These are phyloP conservation scores for Stomatorhinus ivindoensis DNA, from an alignment of 2,113 vertebrate species.

Conservation along the genomic window DNA sequence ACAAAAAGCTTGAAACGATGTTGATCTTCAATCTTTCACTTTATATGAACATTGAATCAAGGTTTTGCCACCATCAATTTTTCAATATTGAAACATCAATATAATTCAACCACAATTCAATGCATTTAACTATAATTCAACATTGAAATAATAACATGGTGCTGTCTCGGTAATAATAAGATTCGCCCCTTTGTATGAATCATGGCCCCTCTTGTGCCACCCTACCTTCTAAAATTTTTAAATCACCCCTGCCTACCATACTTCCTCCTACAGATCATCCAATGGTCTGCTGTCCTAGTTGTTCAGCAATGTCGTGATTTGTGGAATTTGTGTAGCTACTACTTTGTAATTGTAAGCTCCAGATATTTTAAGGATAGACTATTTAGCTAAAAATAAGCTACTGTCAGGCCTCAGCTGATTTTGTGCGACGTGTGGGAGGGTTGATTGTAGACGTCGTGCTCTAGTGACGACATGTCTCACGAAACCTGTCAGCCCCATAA, in stretches of 20 bases:
- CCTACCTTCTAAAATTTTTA: not conserved
- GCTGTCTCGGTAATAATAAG: not conserved
- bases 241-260: not conserved
- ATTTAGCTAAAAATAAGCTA: constrained; percentile 27
- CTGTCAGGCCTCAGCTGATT: constrained; percentile 45
- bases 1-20: no score
- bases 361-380: constrained; percentile 13
- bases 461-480: constrained; percentile 30
- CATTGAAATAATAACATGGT: no score
- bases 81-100: no score
- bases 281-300: not conserved
- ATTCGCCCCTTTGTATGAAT: not conserved
- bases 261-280: not conserved
- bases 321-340: not conserved
- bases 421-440: constrained; percentile 36
- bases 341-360: constrained; percentile 1
- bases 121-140: no score
- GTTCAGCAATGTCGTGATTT: not conserved
- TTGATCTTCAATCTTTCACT: no score
- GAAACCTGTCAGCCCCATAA: not conserved
- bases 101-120: no score
- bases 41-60: no score
- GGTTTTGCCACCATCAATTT: no score
- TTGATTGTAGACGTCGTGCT: constrained; percentile 37
- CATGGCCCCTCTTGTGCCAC: not conserved